Evolutionary conservation across 2,888 invertebrate genomes (phyloP).

Genomic region (Noctua comes): DNA sequence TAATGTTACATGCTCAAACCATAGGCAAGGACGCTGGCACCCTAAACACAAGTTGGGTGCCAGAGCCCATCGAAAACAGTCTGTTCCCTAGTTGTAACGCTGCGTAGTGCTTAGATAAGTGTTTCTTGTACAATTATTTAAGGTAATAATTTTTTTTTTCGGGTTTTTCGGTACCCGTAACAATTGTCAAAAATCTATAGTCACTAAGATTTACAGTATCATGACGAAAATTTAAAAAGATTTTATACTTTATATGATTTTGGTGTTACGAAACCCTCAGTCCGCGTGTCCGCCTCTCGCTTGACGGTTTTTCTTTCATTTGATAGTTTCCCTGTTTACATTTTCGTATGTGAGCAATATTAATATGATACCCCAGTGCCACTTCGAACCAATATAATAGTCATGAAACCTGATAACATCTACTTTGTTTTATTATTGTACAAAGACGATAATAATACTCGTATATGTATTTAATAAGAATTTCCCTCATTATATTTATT

Average conservation of each 20-base stretch:
- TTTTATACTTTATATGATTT: not conserved
- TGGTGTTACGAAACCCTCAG: not conserved
- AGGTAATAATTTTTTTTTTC: too few relatives aligned
- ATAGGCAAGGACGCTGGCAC: too few relatives aligned
- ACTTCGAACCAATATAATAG: constrained; percentile 11
- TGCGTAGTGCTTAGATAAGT: too few relatives aligned
- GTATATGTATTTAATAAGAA: too few relatives aligned
- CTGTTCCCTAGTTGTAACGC: too few relatives aligned
- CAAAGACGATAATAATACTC: not conserved
- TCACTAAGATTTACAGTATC: not conserved
- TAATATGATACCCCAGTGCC: not conserved
- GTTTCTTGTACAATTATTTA: too few relatives aligned
- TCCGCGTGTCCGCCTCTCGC: too few relatives aligned
- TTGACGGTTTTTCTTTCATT: not conserved
- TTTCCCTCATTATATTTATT: too few relatives aligned
- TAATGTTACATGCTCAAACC: too few relatives aligned
- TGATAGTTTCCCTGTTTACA: too few relatives aligned
- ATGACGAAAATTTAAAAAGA: not conserved
- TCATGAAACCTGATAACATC: not conserved
- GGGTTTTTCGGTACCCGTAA: not conserved
- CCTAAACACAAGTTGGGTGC: too few relatives aligned
- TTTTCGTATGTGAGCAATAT: not conserved
- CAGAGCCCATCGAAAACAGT: too few relatives aligned
- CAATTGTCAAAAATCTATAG: not conserved
- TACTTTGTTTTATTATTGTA: not conserved